phyloP scores from a whole-genome alignment of 2,888 invertebrate genomes.

The Spicauda simplicius region DNA sequence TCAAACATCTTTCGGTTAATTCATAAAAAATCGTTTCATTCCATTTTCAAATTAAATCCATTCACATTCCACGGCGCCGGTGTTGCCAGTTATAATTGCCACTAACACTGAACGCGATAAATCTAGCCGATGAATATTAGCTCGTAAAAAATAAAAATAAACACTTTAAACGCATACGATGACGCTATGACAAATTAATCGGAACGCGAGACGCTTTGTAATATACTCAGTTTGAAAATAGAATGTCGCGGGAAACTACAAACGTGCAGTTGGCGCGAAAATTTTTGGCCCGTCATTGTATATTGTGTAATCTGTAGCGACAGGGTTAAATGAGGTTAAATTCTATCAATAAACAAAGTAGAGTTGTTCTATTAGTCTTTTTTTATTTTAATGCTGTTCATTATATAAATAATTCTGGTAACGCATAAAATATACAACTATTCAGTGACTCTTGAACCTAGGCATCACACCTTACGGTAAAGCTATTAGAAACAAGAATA shows the following conservation, averaged over 20 bases:
- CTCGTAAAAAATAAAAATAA: constrained; percentile 34
- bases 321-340: constrained; percentile 30
- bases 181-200: constrained; percentile 35
- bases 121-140: constrained; percentile 27
- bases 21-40: constrained; percentile 37
- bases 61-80: constrained; percentile 21
- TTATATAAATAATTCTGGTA: too few relatives aligned
- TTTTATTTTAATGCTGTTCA: too few relatives aligned
- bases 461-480: too few relatives aligned
- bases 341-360: constrained; percentile 7
- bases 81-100: constrained; percentile 28
- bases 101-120: constrained; percentile 29
- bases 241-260: constrained; percentile 29
- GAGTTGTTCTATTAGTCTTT: neutral
- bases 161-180: constrained; percentile 27
- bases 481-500: too few relatives aligned
- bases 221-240: constrained; percentile 33
- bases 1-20: constrained; percentile 19
- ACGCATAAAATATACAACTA: too few relatives aligned
- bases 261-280: constrained; percentile 33
- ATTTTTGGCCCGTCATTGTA: constrained; percentile 30
- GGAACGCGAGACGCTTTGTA: constrained; percentile 28
- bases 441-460: too few relatives aligned
- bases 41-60: constrained; percentile 27
- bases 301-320: constrained; percentile 22